A percentile compares a stretch with the other conserved stretches of the same genome.
Evolutionary conservation across 2,113 vertebrate species (phyloP).

Genomic region (Arvicanthis niloticus): DNA sequence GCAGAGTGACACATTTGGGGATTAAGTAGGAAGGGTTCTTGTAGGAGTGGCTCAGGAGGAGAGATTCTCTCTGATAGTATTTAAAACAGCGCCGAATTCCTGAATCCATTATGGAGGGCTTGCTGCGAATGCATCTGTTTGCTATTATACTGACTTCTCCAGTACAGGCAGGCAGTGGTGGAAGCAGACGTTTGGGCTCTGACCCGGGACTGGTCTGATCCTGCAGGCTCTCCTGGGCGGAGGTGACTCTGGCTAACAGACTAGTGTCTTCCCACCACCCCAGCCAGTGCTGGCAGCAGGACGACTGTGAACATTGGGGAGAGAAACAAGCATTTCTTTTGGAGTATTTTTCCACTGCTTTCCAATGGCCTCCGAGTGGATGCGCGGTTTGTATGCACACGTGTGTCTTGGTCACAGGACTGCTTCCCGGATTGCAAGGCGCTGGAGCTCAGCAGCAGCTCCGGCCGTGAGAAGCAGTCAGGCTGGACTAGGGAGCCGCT

Average conservation of each 20-base stretch:
- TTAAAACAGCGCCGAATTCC: background rate
- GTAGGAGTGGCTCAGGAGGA: background rate
- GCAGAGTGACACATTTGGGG: background rate
- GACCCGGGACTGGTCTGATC: background rate
- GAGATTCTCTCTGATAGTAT: no score
- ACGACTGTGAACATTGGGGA: background rate
- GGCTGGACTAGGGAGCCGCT: background rate
- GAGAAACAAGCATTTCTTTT: background rate
- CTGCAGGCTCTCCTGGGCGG: background rate
- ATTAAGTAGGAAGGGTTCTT: background rate
- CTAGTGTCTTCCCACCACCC: background rate
- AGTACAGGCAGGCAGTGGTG: no score
- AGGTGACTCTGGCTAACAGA: background rate
- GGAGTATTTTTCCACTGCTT: background rate
- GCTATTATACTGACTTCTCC: background rate
- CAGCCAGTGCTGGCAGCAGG: background rate
- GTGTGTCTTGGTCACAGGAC: background rate
- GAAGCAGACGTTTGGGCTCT: background rate
- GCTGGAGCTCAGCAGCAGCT: background rate
- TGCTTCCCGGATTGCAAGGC: background rate
- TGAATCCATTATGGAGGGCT: background rate
- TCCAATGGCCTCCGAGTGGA: background rate
- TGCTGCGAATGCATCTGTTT: background rate
- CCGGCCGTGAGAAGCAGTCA: accelerated
- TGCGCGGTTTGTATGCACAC: background rate